Evolutionary conservation across 2,888 invertebrate genomes (phyloP), one percentile per base, ranked within the genome.

Genomic region (Ptilodon capucinus): DNA sequence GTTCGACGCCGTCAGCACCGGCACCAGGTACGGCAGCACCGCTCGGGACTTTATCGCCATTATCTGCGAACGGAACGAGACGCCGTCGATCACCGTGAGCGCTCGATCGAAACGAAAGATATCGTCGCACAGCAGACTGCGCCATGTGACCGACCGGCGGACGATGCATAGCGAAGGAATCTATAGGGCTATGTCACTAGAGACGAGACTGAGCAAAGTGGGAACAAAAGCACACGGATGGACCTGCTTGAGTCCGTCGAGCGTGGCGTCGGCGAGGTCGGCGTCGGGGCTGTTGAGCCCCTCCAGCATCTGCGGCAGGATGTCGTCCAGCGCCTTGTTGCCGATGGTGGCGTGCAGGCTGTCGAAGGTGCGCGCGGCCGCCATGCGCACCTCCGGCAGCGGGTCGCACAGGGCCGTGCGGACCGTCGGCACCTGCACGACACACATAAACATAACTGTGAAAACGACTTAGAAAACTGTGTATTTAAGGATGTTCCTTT

Each of bases 361-460:
- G 83, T 99, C 98, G 87, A 99, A 99, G 0, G 99, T 98, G 76
- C 96, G 96, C 8, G 99, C 99, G 0, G 99, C 99, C 4, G 99
- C 98, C 82, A 95, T 93, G 42, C 99, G 93, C 42, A 97, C 99
- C 86, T 98, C 97, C 0, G 97, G 95, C 63, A 98, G 86, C 4
- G 97, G 97, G 92, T 99, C 99, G 76, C 97, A 97, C 44, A 99
- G 92, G 2, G 99, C 99, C 81, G 95, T 96, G 58, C 97, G 94
- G n/a, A 99, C 98, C 0, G 98, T 99, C 2, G 99, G 98, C 49
- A 88, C 80, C 82, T 82, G 45, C 0, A 4, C n/a, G 5, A n/a
- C 14, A 38, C 2, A 23, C 6, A 35, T 2, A 19, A 5, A 40
- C 7, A 97, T 95, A 19, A n/a, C n/a, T n/a, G n/a, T n/a, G n/a